Base-by-base conservation (phyloP, 2,113 vertebrate species). In the Porphyrio hochstetteri region DNA sequence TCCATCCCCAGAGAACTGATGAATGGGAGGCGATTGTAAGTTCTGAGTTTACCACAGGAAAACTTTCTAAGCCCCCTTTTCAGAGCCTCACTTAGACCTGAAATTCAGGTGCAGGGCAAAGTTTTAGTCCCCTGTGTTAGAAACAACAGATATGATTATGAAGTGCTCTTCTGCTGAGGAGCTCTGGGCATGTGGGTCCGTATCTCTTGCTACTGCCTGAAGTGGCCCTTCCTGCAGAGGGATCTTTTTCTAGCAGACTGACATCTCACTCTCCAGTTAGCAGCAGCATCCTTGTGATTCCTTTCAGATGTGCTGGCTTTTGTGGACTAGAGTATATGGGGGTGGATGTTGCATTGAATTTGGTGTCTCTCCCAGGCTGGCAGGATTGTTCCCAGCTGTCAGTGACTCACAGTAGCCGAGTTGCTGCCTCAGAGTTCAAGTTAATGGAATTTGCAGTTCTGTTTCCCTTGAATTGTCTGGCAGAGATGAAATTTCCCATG, bases 361-460 rank as follows among this genome's bases (percentile, higher is more conserved):
- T 88, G 57, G 35, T 90, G 72, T 89, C 25, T 91, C 18, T 95
- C 80, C 80, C 79, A 55, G 10, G 72, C 4, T 93, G 91, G 77
- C 89, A 95, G 83, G 77, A 52, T 86, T 91, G 57, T 95, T 95
- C 75, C 88, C 86, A 91, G 93, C 95, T 97, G 95, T 82, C 69
- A 61, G 80, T 97, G 96, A 95, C 92, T 97, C 94, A 96, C 88
- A 90, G 90, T 88, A 91, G 91, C 75, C 2, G 15, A 90, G 82
- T 23, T 94, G 44, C 55, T 86, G 68, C 93, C 82, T 88, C 69
- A 64, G 84, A 93, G 93, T 91, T 96, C 70, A 90, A 74, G 60
- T 79, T 76, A 75, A 75, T 95, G 97, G 95, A 97, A 96, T 95
- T 90, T 94, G 40, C 53, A 82, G 65, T 93, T 95, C 76, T 88